Conservation (phyloP, 2,113 vertebrate species). For the Anhinga rufa region DNA sequence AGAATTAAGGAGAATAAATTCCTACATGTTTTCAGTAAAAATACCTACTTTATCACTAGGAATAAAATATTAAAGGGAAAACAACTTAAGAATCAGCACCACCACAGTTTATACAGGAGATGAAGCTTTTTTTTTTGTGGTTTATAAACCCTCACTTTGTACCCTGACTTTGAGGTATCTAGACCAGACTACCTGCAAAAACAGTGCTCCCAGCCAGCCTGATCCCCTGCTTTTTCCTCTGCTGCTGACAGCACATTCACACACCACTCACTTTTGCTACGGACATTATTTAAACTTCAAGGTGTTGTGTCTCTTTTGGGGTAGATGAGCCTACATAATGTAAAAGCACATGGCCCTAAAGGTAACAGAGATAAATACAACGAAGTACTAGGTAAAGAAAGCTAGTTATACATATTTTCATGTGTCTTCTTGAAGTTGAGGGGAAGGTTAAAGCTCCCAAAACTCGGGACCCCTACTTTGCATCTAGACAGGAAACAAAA, state of each 20-base stretch:
- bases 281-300: not conserved
- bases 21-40: not conserved
- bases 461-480: not conserved
- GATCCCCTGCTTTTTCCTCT: not conserved
- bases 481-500: constrained; percentile 1
- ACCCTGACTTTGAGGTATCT: not conserved
- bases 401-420: not conserved
- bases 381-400: not conserved
- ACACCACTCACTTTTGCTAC: not conserved
- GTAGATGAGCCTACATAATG: not conserved
- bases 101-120: not conserved
- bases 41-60: not conserved
- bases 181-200: not conserved
- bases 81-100: not conserved
- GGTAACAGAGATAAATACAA: not conserved
- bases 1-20: not conserved
- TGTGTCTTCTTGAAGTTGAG: not conserved
- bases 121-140: not conserved
- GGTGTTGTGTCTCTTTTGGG: not conserved
- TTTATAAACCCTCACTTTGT: not conserved
- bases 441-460: not conserved
- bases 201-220: not conserved
- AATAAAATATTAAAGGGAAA: not conserved
- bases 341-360: not conserved
- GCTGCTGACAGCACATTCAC: fast-evolving